Evolutionary conservation across 2,888 invertebrate species (phyloP).

Genomic region (Eupithecia insigniata): DNA sequence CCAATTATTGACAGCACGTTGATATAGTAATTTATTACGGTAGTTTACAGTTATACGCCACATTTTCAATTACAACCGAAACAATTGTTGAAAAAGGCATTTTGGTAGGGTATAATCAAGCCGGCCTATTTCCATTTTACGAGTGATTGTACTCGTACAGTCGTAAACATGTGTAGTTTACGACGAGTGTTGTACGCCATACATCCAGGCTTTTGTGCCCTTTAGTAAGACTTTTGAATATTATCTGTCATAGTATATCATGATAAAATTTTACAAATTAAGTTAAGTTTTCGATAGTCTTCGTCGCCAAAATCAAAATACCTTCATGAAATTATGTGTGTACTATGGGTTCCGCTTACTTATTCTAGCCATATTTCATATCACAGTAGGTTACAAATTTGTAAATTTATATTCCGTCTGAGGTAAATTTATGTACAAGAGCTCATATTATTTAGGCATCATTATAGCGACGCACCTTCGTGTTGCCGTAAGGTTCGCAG

Average conservation of each 20-base stretch:
- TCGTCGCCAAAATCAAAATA: background rate
- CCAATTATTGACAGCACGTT: constrained; percentile 10
- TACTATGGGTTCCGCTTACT: background rate
- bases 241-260: background rate
- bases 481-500: constrained; percentile 22
- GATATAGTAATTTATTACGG: constrained; percentile 15
- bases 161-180: constrained; percentile 73
- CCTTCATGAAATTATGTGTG: background rate
- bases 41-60: constrained; percentile 10
- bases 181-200: constrained; percentile 50
- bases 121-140: constrained; percentile 68
- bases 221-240: constrained; percentile 38
- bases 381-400: constrained; percentile 12
- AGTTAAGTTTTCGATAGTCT: background rate
- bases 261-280: background rate
- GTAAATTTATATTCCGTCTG: constrained; percentile 21
- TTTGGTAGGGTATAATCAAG: constrained; percentile 62
- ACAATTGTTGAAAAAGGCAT: constrained; percentile 49
- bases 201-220: constrained; percentile 36
- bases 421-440: constrained; percentile 14
- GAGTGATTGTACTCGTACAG: constrained; percentile 58
- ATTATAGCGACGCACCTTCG: constrained; percentile 38
- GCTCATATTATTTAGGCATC: constrained; percentile 32
- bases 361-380: constrained; percentile 25
- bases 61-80: constrained; percentile 46